Percentiles rank a stretch among this genome's conserved stretches.
phyloP scores from a whole-genome alignment of 2,888 invertebrate genomes.

The Andrena chrysosceles region DNA sequence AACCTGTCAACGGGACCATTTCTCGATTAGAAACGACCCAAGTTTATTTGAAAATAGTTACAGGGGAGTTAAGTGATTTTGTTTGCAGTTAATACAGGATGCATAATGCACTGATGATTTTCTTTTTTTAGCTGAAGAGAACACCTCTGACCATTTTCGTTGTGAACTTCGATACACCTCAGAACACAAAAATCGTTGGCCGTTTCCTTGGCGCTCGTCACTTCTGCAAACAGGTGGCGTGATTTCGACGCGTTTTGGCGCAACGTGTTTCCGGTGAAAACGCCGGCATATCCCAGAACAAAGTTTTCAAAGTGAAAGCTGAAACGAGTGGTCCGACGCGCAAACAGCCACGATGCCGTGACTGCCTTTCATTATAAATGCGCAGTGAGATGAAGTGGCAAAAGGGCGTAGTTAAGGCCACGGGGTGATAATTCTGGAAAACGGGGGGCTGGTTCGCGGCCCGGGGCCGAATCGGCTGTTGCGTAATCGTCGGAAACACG shows the following conservation, averaged over 20 bases:
- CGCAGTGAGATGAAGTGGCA: conserved; percentile 35
- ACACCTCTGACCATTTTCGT: neutral
- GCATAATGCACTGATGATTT: too few species aligned
- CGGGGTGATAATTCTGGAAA: conserved; percentile 10
- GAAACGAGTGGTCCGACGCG: conserved; percentile 7
- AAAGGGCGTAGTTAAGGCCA: conserved; percentile 26
- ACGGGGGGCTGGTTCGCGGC: neutral
- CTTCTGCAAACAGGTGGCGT: conserved; percentile 15
- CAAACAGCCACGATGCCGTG: conserved; percentile 39
- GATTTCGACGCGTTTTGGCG: neutral
- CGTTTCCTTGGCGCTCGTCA: neutral
- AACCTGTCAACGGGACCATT: too few species aligned
- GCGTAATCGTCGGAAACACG: conserved; percentile 52
- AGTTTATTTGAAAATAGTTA: too few species aligned
- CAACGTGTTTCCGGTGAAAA: conserved; percentile 1
- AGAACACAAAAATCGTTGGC: neutral
- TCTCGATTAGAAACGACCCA: too few species aligned
- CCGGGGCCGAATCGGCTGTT: conserved; percentile 6
- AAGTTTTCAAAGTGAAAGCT: conserved; percentile 35
- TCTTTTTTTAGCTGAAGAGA: neutral
- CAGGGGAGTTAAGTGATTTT: too few species aligned
- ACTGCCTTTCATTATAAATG: conserved; percentile 26
- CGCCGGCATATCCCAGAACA: neutral
- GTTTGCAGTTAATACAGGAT: too few species aligned
- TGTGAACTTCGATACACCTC: neutral